These are phyloP conservation scores for Patella caerulea DNA, from an alignment of 2,888 invertebrate species.

Conservation along the genomic window DNA sequence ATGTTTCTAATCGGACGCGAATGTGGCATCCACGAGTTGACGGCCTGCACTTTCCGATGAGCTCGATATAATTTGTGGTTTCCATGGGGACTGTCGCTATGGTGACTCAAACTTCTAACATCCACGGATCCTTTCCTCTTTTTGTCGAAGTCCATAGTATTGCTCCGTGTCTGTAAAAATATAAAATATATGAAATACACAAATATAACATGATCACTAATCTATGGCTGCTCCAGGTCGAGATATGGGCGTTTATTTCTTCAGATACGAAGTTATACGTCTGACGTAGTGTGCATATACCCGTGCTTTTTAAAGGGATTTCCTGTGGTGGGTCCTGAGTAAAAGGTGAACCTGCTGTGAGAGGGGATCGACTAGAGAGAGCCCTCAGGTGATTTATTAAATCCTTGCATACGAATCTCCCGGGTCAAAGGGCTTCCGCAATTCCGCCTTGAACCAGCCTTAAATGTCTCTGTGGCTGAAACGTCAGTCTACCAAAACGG, in stretches of 20 bases:
- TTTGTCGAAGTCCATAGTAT: not conserved
- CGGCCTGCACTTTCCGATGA: not conserved
- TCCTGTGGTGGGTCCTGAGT: too few relatives aligned
- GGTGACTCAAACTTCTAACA: not conserved
- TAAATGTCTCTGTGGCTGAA: too few relatives aligned
- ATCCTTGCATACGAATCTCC: too few relatives aligned
- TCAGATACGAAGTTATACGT: not conserved
- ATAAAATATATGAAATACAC: not conserved
- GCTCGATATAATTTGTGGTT: not conserved
- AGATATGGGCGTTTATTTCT: not conserved
- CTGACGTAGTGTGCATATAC: too few relatives aligned
- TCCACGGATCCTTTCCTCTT: not conserved
- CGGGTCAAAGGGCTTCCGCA: too few relatives aligned
- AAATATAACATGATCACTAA: not conserved
- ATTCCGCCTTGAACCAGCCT: too few relatives aligned
- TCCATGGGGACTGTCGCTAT: not conserved
- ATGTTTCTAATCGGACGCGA: not conserved
- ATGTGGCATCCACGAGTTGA: conserved; percentile 6
- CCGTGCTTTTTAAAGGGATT: too few relatives aligned
- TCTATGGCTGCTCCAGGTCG: not conserved
- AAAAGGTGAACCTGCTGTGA: too few relatives aligned
- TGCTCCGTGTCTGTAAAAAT: not conserved
- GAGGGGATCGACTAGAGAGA: too few relatives aligned
- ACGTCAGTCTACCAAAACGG: too few relatives aligned
- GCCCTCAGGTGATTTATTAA: too few relatives aligned